Evolutionary conservation across 2,888 invertebrate species (phyloP), one percentile per base, ranked within the genome.

Genomic region (Drosophila antonietae): DNA sequence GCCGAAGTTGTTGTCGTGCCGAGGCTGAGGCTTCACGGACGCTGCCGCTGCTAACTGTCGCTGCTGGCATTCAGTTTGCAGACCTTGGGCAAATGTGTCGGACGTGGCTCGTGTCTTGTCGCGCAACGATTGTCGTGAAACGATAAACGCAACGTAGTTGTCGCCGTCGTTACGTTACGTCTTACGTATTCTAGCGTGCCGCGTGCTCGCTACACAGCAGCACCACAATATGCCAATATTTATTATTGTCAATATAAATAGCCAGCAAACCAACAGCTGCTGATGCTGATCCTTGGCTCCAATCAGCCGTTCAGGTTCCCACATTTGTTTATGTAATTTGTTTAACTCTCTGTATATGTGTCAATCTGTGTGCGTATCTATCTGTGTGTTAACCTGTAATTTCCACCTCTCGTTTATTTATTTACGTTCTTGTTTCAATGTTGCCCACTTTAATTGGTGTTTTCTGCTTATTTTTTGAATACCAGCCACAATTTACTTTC

Each of bases 61-160:
- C 59, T 52, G 70, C 56, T 65, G 43, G 61, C 56, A 59, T 88
- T 91, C 86, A 91, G 91, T 91, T 86, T 83, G 83, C 90, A 88
- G 83, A 90, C 84, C 88, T 89, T 91, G 88, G 91, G 79, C 91
- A 83, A 88, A 84, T 90, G 89, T 85, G 86, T 86, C 90, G 90
- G 86, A 90, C 83, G 90, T 84, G 43, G 51, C 55, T 64, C 60
- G 75, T 55, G 23, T 65, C 69, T 61, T 69, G 44, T 58, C 39
- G 39, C 47, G 37, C 15, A 53, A 53, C 53, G n/a, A 41, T 41
- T 41, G 41, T 41, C 41, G 53, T 37, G 28, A 28, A 47, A 14
- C 56, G 56, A 37, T 51, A 18, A 55, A 41, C 55, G 55, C 28
- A 39, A 55, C 55, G 55, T 58, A n/a, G 23, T 57, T 61, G 67